Percentiles rank a stretch among this genome's conserved stretches.
Conservation (phyloP, 2,797 vertebrate species). For the Acanthiza pusilla region DNA sequence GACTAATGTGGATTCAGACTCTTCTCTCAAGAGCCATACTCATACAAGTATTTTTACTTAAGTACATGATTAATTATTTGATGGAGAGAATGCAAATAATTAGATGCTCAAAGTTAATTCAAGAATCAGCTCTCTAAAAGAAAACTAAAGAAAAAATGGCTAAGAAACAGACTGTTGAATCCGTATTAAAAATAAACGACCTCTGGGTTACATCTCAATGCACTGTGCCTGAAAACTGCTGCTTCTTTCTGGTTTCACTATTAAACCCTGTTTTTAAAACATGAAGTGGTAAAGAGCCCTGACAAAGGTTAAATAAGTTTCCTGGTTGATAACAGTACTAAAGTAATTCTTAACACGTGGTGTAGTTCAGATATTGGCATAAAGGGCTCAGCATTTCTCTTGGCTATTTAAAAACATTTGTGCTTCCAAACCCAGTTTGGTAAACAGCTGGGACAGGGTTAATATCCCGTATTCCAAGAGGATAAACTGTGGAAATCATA, state of each 20-base stretch:
- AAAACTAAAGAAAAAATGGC: background rate
- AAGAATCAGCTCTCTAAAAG: background rate
- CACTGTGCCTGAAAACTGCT: background rate
- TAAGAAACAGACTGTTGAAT: background rate
- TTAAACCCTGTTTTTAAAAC: background rate
- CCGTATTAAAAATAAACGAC: slow-evolving; percentile 31
- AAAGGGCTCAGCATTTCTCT: background rate
- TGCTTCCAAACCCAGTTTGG: background rate
- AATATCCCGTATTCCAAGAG: background rate
- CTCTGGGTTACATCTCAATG: background rate
- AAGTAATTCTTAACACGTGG: background rate
- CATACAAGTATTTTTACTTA: background rate
- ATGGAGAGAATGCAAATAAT: background rate
- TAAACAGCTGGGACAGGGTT: background rate
- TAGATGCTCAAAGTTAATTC: background rate
- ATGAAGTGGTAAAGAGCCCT: background rate
- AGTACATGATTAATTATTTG: background rate
- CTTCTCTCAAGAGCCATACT: background rate
- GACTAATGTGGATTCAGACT: background rate
- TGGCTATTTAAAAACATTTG: background rate
- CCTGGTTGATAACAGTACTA: background rate
- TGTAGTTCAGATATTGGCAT: background rate
- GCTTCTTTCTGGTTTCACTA: background rate
- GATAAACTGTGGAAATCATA: background rate
- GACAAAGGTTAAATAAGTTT: slow-evolving; percentile 1